phyloP scores from a whole-genome alignment of 2,113 vertebrate species.

The Mus pahari region DNA sequence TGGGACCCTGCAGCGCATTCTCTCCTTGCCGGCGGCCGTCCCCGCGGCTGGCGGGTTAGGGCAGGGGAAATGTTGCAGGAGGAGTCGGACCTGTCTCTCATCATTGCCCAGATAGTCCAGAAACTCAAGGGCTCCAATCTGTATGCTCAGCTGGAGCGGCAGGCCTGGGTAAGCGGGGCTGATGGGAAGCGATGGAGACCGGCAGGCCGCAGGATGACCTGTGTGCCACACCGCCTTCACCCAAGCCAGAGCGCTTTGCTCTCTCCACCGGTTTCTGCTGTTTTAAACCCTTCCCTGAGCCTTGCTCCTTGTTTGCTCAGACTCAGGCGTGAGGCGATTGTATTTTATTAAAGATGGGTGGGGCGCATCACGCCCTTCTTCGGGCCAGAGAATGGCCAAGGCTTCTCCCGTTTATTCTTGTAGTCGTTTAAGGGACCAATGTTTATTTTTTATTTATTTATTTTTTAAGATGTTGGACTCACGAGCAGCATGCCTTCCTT shows the following conservation, averaged over 20 bases:
- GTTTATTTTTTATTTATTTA: accelerated
- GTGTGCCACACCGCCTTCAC: neutral
- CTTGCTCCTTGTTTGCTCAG: neutral
- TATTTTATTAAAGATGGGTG: slow-evolving; percentile 28
- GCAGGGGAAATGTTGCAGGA: slow-evolving; percentile 87
- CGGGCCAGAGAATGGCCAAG: neutral
- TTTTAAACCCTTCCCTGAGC: neutral
- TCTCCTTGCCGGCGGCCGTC: neutral
- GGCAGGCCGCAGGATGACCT: neutral
- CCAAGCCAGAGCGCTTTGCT: neutral
- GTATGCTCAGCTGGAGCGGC: slow-evolving; percentile 95
- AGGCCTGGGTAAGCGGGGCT: slow-evolving; percentile 93
- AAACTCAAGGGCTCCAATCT: slow-evolving; percentile 92
- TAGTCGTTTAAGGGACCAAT: neutral
- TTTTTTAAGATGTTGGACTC: neutral
- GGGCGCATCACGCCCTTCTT: slow-evolving; percentile 2
- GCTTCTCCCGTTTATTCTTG: accelerated
- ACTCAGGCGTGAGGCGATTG: neutral
- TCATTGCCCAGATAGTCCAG: slow-evolving; percentile 93
- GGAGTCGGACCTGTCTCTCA: slow-evolving; percentile 90
- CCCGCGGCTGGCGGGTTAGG: slow-evolving; percentile 53
- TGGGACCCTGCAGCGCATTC: neutral
- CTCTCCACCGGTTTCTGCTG: neutral
- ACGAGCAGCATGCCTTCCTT: neutral
- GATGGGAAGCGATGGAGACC: neutral